phyloP scores from a whole-genome alignment of 2,888 invertebrate genomes.

The Corbicula japonica region DNA sequence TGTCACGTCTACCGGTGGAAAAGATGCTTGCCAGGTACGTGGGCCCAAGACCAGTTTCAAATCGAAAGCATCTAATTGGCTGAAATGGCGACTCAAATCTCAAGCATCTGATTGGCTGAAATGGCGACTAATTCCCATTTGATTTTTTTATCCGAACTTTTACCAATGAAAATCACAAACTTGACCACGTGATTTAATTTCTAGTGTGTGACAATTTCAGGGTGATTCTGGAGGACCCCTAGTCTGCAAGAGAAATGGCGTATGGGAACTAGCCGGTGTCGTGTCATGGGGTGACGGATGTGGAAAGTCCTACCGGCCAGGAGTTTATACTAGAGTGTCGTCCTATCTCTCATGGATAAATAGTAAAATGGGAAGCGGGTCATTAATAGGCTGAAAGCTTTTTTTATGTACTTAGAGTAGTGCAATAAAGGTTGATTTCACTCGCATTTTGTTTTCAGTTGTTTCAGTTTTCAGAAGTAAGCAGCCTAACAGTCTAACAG shows the following conservation, averaged over 20 bases:
- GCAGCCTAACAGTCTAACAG: no score
- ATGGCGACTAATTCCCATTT: no score
- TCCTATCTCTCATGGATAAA: conserved; percentile 74
- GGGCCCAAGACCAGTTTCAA: neutral
- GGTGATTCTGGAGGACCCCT: conserved; percentile 80
- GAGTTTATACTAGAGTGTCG: conserved; percentile 78
- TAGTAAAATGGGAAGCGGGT: conserved; percentile 33
- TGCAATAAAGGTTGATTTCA: no score
- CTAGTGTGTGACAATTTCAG: conserved; percentile 41
- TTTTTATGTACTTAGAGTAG: no score
- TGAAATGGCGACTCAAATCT: no score
- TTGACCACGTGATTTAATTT: neutral
- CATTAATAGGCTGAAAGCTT: no score
- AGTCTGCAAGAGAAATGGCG: conserved; percentile 70
- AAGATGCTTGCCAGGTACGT: conserved; percentile 75
- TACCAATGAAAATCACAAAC: no score
- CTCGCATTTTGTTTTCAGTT: no score
- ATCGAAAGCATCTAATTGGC: neutral
- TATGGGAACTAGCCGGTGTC: conserved; percentile 75
- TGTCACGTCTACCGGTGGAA: conserved; percentile 64
- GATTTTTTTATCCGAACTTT: no score
- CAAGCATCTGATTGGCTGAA: no score
- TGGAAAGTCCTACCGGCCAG: conserved; percentile 72
- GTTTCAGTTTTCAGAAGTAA: no score
- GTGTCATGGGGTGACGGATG: conserved; percentile 80